Conservation (phyloP, 2,888 invertebrate species). For the Schizotus pectinicornis region DNA sequence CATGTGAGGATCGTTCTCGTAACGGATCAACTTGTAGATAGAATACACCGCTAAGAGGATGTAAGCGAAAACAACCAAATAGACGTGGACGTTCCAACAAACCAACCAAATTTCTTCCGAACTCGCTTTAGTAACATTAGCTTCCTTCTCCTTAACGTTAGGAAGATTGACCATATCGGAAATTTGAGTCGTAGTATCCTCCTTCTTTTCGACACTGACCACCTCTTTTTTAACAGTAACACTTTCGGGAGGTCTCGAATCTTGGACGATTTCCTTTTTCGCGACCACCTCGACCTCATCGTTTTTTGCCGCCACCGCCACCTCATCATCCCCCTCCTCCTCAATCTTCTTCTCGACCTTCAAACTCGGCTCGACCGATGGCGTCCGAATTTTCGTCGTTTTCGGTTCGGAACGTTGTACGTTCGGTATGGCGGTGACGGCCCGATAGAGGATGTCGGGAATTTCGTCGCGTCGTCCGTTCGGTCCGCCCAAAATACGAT, state of each 20-base stretch:
- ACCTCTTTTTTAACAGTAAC: constrained; percentile 53
- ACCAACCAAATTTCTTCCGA: constrained; percentile 73
- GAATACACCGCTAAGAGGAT: constrained; percentile 84
- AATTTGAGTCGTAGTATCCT: constrained; percentile 54
- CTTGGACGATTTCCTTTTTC: constrained; percentile 38
- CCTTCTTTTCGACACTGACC: constrained; percentile 38
- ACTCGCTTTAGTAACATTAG: constrained; percentile 53
- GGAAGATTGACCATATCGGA: constrained; percentile 65
- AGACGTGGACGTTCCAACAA: constrained; percentile 92
- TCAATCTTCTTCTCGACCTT: constrained; percentile 41
- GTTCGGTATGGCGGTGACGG: constrained; percentile 64
- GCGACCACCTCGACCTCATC: constrained; percentile 29
- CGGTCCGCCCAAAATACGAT: constrained; percentile 83
- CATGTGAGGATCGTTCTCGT: constrained; percentile 85
- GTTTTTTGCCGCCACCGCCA: constrained; percentile 20
- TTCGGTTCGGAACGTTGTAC: constrained; percentile 45
- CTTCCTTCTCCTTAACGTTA: constrained; percentile 61
- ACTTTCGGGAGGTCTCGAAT: constrained; percentile 46
- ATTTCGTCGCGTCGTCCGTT: constrained; percentile 82
- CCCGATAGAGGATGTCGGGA: constrained; percentile 75
- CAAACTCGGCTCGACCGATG: constrained; percentile 44
- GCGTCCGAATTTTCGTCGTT: constrained; percentile 47
- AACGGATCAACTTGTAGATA: constrained; percentile 83
- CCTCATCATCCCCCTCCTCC: constrained; percentile 17
- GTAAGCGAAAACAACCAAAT: constrained; percentile 84